These are phyloP conservation scores for Chionis minor DNA, from an alignment of 2,113 vertebrate species.

Conservation along the genomic window DNA sequence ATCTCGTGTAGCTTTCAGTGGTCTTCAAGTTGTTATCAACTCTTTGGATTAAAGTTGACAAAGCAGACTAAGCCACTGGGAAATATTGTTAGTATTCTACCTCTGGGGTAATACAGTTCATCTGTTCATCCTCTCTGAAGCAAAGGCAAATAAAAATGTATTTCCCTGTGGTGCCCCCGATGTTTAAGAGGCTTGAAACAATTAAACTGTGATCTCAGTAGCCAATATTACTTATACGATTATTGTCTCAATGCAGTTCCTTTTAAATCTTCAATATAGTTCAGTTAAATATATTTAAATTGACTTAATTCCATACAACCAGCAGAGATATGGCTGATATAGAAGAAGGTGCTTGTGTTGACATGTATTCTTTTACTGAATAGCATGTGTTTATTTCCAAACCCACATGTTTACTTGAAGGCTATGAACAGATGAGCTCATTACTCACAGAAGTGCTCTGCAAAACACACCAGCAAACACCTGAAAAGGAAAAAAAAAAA, in stretches of 20 bases:
- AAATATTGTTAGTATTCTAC: not conserved
- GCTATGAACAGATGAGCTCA: not conserved
- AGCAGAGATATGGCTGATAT: not conserved
- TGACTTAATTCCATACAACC: not conserved
- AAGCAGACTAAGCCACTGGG: not conserved
- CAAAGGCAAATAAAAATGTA: not conserved
- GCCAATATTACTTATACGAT: not conserved
- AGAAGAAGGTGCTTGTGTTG: not conserved
- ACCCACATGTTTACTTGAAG: not conserved
- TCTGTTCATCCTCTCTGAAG: not conserved
- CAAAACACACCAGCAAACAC: not conserved
- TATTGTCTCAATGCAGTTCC: not conserved
- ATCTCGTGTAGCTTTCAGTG: not conserved
- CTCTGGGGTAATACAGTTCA: not conserved
- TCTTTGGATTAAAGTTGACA: not conserved
- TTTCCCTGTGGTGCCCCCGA: rapidly evolving
- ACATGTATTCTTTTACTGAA: not conserved
- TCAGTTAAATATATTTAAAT: not conserved
- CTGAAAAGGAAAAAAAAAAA: not conserved
- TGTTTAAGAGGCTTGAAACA: not conserved
- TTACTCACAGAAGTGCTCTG: not conserved
- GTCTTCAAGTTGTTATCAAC: not conserved
- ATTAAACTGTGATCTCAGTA: not conserved
- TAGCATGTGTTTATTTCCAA: not conserved
- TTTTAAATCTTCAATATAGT: not conserved